A percentile compares a stretch with the other conserved stretches of the same genome.
phyloP scores from a whole-genome alignment of 2,797 vertebrate genomes.

The Schizothorax lantsangensis region DNA sequence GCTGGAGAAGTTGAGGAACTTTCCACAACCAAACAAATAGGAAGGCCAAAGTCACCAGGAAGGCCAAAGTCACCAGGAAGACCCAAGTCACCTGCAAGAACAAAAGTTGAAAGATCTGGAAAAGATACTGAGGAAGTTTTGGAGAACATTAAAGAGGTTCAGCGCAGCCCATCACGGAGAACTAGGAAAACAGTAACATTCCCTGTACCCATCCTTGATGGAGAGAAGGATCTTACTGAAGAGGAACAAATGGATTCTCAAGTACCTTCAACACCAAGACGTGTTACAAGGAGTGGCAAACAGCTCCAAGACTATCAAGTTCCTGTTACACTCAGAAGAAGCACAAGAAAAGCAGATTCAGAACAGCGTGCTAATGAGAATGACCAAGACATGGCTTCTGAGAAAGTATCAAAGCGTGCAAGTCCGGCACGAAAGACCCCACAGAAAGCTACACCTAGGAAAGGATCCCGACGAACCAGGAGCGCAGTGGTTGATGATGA shows the following conservation, averaged over 20 bases:
- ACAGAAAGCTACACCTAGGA: constrained; percentile 63
- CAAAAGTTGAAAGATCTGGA: constrained; percentile 9
- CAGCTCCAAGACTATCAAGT: constrained; percentile 64
- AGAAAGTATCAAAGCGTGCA: constrained; percentile 50
- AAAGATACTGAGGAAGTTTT: constrained; percentile 42
- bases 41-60: constrained; percentile 6
- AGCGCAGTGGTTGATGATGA: constrained; percentile 32
- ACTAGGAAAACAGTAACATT: constrained; percentile 68
- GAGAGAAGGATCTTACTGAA: constrained; percentile 57
- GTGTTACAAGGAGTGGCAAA: constrained; percentile 73
- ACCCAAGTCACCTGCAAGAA: constrained; percentile 7
- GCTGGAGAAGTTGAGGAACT: constrained; percentile 15
- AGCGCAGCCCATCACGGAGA: constrained; percentile 67
- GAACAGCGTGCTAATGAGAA: constrained; percentile 43
- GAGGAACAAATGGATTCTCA: constrained; percentile 46
- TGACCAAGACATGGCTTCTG: constrained; percentile 50
- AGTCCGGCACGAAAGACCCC: constrained; percentile 62
- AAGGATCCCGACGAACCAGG: constrained; percentile 57
- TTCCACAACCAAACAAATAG: not conserved
- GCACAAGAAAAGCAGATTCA: constrained; percentile 71
- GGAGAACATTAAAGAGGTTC: constrained; percentile 54
- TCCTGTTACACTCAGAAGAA: constrained; percentile 75
- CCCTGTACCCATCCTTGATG: constrained; percentile 62
- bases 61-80: constrained; percentile 29
- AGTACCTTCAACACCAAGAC: constrained; percentile 68